Evolutionary conservation across 2,888 invertebrate genomes (phyloP), one percentile per base, ranked within the genome.

Genomic region (Hesperia comma): DNA sequence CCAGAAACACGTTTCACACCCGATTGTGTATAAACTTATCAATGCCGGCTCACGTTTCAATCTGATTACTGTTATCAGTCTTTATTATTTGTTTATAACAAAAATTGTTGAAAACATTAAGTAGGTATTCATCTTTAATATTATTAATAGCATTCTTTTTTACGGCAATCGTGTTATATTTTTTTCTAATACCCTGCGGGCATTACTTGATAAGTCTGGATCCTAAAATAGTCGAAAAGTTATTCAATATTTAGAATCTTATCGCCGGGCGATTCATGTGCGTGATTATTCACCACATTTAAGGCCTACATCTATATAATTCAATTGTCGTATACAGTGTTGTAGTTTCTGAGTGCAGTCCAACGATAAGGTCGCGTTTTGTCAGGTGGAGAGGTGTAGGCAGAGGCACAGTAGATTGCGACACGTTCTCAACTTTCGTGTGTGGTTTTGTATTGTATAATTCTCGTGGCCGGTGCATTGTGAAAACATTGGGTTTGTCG

Each of bases 291-390:
- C 51, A 51, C 6, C 21, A 6, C 14, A 51, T 51, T 51, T 51
- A 51, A 12, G 21, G 33, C n/a, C 69, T 77, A 74, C 74, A 79
- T 77, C 68, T 79, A 77, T 83, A 80, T 73, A 81, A 75, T 83
- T 82, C 84, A 82, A 68, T 79, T 46, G 15, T 17, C 49, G 17
- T 49, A 19, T 49, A 49, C 49, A 49, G 12, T 12, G 49, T 49
- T 75, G 72, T 79, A 81, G 88, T 87, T 84, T 77, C 85, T 70
- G 82, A 87, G 87, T 90, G 90, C 90, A 87, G 78, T 79, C 77
- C 79, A 77, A 86, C 87, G 88, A 88, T 90, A 90, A 90, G 90
- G 88, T 89, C 88, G 85, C 79, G 78, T 78, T 69, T 80, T 69
- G 71, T 78, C 82, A 85, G 87, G 87, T 84, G 88, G 87, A 88